Evolutionary conservation across 2,888 invertebrate genomes (phyloP).

Genomic region (Morinoia aosen): DNA sequence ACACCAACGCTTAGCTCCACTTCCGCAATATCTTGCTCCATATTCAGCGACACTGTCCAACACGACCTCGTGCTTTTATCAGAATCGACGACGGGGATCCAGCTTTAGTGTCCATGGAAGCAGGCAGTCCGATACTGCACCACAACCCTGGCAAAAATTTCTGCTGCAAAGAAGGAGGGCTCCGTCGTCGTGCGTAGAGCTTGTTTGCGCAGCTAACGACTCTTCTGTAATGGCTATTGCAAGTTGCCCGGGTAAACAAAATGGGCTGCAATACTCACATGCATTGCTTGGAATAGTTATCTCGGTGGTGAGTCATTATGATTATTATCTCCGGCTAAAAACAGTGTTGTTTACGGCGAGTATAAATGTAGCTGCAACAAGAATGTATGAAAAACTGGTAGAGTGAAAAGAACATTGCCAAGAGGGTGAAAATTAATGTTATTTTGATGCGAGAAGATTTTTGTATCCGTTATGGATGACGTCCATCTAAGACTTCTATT

Average conservation of each 20-base stretch:
- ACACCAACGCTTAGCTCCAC: not conserved
- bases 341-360: not conserved
- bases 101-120: not conserved
- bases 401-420: no score
- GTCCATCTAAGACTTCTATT: no score
- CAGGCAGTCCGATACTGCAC: not conserved
- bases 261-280: conserved; percentile 12
- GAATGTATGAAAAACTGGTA: no score
- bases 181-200: not conserved
- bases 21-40: not conserved
- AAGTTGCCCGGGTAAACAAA: conserved; percentile 34
- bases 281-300: not conserved
- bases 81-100: not conserved
- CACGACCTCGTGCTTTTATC: not conserved
- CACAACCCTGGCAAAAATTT: not conserved
- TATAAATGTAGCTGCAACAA: no score
- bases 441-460: no score
- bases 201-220: conserved; percentile 20
- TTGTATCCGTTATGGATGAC: no score
- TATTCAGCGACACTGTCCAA: not conserved
- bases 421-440: no score
- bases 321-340: not conserved
- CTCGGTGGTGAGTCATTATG: not conserved
- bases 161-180: not conserved
- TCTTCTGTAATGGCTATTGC: conserved; percentile 15